A percentile compares a stretch with the other conserved stretches of the same genome.
Evolutionary conservation across 2,797 vertebrate species (phyloP).

Genomic region (Octomys mimax): DNA sequence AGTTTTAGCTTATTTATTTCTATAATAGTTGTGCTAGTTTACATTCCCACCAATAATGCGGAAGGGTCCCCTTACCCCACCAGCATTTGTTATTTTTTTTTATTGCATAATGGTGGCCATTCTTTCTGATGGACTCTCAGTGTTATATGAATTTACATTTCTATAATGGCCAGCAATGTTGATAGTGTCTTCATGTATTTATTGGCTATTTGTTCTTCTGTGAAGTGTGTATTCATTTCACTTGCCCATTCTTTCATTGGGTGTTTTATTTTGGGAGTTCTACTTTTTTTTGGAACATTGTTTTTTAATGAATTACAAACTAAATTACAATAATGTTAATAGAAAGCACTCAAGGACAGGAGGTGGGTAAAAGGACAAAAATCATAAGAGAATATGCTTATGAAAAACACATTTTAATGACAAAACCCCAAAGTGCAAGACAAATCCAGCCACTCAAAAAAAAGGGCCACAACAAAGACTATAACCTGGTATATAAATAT

Average conservation of each 20-base stretch:
- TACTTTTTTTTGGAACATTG: slow-evolving; percentile 37
- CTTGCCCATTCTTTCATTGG: background rate
- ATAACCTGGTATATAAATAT: slow-evolving; percentile 85
- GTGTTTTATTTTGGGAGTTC: background rate
- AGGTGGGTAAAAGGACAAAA: slow-evolving; percentile 54
- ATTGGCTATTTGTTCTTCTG: background rate
- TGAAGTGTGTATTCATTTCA: background rate
- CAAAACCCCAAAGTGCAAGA: slow-evolving; percentile 81
- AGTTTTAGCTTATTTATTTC: background rate
- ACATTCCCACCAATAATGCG: too few species aligned
- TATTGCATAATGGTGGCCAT: background rate
- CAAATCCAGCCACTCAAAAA: slow-evolving; percentile 66
- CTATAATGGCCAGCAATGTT: background rate
- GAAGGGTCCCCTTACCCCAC: background rate
- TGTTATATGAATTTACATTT: background rate
- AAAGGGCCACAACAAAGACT: background rate
- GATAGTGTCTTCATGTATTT: background rate
- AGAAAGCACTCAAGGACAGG: slow-evolving; percentile 65
- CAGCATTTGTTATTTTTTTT: background rate
- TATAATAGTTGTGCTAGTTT: background rate
- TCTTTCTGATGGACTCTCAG: background rate
- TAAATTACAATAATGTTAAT: slow-evolving; percentile 84
- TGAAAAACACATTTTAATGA: slow-evolving; percentile 71
- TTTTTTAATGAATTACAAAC: slow-evolving; percentile 86
- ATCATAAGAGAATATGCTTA: slow-evolving; percentile 66